These are phyloP conservation scores for Myathropa florea DNA, from an alignment of 2,888 invertebrate species.

Conservation along the genomic window DNA sequence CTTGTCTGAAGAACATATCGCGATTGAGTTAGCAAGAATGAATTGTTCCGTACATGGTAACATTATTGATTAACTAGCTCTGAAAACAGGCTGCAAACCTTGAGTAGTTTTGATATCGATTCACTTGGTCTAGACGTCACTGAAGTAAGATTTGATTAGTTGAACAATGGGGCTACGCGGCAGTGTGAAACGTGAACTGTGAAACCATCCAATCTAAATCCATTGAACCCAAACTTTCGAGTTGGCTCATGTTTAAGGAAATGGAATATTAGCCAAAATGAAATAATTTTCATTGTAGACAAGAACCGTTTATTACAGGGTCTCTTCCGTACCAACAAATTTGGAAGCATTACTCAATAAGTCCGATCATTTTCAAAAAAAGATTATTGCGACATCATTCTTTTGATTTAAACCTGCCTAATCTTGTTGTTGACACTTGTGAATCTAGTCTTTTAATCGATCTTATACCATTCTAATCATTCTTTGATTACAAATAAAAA, in stretches of 20 bases:
- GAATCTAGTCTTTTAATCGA: not conserved
- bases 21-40: conserved; percentile 14
- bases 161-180: conserved; percentile 8
- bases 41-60: conserved; percentile 38
- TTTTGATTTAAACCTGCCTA: not conserved
- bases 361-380: not conserved
- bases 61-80: conserved; percentile 56
- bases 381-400: not conserved
- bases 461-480: not conserved
- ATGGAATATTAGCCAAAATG: not conserved
- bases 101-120: conserved; percentile 52
- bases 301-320: not conserved
- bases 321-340: too few relatives aligned
- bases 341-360: not conserved
- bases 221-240: not conserved
- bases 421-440: not conserved
- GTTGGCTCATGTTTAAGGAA: not conserved
- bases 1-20: conserved; percentile 18
- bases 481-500: not conserved
- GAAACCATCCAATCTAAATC: not conserved
- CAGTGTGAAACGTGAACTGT: not conserved
- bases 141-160: conserved; percentile 35
- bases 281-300: not conserved
- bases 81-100: conserved; percentile 19
- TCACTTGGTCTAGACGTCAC: conserved; percentile 44